Base-by-base conservation (phyloP, 2,113 vertebrate genomes). In the Heteronetta atricapilla region DNA sequence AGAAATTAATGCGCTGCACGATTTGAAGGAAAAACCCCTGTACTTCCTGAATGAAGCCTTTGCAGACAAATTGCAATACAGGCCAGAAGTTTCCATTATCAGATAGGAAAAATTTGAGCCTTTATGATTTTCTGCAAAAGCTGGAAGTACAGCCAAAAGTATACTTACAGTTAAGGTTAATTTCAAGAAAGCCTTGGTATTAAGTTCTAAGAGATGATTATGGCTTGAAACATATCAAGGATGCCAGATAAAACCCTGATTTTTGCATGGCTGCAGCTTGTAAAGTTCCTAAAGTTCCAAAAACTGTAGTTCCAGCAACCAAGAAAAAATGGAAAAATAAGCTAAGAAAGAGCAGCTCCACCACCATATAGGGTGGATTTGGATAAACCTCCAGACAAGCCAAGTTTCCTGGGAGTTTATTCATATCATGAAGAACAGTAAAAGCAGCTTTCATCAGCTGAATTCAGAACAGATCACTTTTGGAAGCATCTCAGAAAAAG, bases 1-100 rank as follows among this genome's bases (percentile, higher is more conserved):
- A 94, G 23, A 88, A 87, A 95, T 97, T 96, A 95, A 94, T 89
- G 67, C 55, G 42, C 76, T 91, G 83, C n/a, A 86, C 29, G 42
- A 76, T 44, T 68, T 3, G 20, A 89, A 83, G 17, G 22, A 76
- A 93, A 93, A 90, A 28, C 5, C 56, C 56, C 33, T 58, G 63
- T 74, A 91, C 40, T 85, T 82, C 82, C 34, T 5, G 3, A 88
- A 67, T 17, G 21, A 93, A 94, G 82, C 55, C 66, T 95, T 76
- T 88, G 80, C 80, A 94, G 91, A 93, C 4, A 6, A 91, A 93
- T 38, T 50, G 44, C 26, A 78, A 26, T 56, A 78, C 38, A 96
- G 86, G 74, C 69, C 29, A 66, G n/a, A 92, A 94, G 55, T 83
- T 93, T 81, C 87, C 78, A 80, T 17, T 59, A 64, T 15, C 40